phyloP scores from a whole-genome alignment of 2,113 vertebrate genomes.

The Meleagris gallopavo region DNA sequence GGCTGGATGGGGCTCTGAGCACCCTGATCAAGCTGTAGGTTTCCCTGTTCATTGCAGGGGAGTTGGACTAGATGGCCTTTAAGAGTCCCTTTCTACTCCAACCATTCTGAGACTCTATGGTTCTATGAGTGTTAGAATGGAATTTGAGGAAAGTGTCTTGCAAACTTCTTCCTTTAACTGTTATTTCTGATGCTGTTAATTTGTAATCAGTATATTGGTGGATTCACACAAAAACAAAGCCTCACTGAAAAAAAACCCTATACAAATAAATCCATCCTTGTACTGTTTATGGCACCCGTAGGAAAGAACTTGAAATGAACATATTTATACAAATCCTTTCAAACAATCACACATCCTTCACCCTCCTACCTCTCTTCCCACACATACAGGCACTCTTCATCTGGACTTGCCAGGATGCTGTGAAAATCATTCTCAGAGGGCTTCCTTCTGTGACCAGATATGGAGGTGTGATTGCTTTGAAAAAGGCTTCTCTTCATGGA shows the following conservation, averaged over 20 bases:
- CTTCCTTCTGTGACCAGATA: neutral
- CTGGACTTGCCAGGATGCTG: constrained; percentile 13
- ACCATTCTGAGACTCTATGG: no score
- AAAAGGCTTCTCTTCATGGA: neutral
- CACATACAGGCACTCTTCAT: neutral
- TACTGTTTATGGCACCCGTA: neutral
- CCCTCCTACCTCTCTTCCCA: neutral
- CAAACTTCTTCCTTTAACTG: neutral
- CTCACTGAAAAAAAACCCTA: rapidly evolving
- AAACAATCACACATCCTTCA: neutral
- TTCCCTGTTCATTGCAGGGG: no score
- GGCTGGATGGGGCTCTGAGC: no score
- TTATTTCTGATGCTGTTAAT: neutral
- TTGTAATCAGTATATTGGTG: neutral
- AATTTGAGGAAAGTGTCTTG: neutral
- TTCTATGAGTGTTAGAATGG: neutral
- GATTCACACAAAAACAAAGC: neutral
- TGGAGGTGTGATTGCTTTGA: neutral
- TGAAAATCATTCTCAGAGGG: neutral
- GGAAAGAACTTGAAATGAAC: constrained; percentile 4
- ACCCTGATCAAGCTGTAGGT: no score
- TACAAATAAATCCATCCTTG: neutral
- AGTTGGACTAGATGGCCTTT: no score
- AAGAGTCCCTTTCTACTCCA: no score
- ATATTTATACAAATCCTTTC: constrained; percentile 1